A percentile compares a stretch with the other conserved stretches of the same genome.
Evolutionary conservation across 1,140 invertebrate genomes (phyloP).

Genomic region (Drosophila kurseongensis): DNA sequence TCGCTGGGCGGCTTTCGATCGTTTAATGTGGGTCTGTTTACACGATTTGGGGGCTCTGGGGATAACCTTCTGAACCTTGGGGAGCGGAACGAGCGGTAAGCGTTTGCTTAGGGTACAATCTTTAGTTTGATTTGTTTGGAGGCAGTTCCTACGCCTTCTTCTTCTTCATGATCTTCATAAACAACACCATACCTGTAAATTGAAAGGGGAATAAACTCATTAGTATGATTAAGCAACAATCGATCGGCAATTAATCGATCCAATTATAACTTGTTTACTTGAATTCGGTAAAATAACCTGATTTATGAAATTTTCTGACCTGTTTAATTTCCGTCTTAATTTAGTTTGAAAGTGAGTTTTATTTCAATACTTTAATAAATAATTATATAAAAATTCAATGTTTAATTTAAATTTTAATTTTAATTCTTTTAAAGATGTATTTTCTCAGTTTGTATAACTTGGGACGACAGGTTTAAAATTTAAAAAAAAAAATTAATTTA

Average conservation of each 20-base stretch:
- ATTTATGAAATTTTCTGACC: background rate
- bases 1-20: slow-evolving; percentile 53
- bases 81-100: slow-evolving; percentile 4
- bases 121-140: slow-evolving; percentile 5
- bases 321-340: background rate
- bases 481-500: too few species aligned
- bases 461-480: too few species aligned
- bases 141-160: slow-evolving; percentile 72
- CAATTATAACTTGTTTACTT: slow-evolving; percentile 26
- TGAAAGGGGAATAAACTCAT: slow-evolving; percentile 67
- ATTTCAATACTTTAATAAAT: background rate
- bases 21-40: slow-evolving; percentile 59
- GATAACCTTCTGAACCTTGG: slow-evolving; percentile 69
- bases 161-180: slow-evolving; percentile 91
- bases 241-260: slow-evolving; percentile 19
- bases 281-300: background rate
- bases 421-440: too few species aligned
- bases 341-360: background rate
- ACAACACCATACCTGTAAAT: slow-evolving; percentile 90
- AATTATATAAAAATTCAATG: too few species aligned
- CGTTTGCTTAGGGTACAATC: slow-evolving; percentile 21
- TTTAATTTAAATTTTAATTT: too few species aligned
- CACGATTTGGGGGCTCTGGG: slow-evolving; percentile 17
- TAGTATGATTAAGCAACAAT: slow-evolving; percentile 1
- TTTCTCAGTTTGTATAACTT: too few species aligned